Base-by-base conservation (phyloP, 2,797 vertebrate genomes). In the Gadopsis marmoratus region DNA sequence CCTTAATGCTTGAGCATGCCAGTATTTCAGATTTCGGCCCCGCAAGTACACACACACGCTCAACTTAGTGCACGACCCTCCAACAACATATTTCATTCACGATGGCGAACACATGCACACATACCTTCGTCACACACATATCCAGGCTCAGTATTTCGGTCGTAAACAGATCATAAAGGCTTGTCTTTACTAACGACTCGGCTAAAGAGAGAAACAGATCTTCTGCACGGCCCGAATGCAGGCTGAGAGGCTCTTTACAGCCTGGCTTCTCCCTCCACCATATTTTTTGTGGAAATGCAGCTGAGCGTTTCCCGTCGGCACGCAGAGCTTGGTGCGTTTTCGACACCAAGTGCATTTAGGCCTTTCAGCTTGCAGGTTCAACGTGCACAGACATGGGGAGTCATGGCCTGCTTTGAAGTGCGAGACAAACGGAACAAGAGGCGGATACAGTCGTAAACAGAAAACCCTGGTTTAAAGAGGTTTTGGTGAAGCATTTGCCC, bases 101-200 rank as follows among this genome's bases (percentile, higher is more conserved):
- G 50, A 78, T 71, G 51, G 50, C 19, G 56, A 75, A 61, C 67
- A 61, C 1, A 56, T 29, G 13, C 59, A 70, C 31, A 62, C 67
- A 29, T 23, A 35, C 45, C 53, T 71, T 54, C 63, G 53, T 71
- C 7, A 31, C 64, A 71, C 76, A 79, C 55, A 71, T 3, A 71
- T 61, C 31, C 64, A 65, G 37, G 23, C 47, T 47, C 77, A n/a
- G 55, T 70, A 58, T 68, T 84, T 73, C 61, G 75, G 85, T 80
- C 86, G 77, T 92, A 91, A 91, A 91, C 91, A 89, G 82, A 66
- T 92, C 88, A 86, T 92, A 91, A 93, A 91, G 86, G 74, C 56
- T 68, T 79, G 85, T 91, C 88, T 90, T 83, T 80, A 71, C 83
- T 86, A 90, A 93, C 88, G 89, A 90, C 48, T 89, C 76, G 55